Conservation (phyloP, 2,113 vertebrate species). For the human (Homo sapiens) region GRCh38 chr1:20737501-20738000, state of each 20-base stretch:
- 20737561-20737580: background rate
- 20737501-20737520: background rate
- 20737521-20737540: background rate
- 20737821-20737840: background rate
- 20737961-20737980: background rate
- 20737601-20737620: background rate
- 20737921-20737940: background rate
- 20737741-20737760: background rate
- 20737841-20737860: background rate
- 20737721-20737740: background rate
- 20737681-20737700: background rate
- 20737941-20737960: background rate
- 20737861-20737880: background rate
- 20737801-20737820: background rate
- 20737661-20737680: background rate
- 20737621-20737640: background rate
- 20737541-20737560: background rate
- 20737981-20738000: background rate
- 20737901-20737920: background rate
- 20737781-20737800: background rate
- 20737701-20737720: fast-evolving
- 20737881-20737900: background rate
- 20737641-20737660: fast-evolving
- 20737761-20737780: background rate
- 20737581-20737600: background rate